phyloP scores from a whole-genome alignment of 2,888 invertebrate genomes.

The Zhuqinia jingwanae region DNA sequence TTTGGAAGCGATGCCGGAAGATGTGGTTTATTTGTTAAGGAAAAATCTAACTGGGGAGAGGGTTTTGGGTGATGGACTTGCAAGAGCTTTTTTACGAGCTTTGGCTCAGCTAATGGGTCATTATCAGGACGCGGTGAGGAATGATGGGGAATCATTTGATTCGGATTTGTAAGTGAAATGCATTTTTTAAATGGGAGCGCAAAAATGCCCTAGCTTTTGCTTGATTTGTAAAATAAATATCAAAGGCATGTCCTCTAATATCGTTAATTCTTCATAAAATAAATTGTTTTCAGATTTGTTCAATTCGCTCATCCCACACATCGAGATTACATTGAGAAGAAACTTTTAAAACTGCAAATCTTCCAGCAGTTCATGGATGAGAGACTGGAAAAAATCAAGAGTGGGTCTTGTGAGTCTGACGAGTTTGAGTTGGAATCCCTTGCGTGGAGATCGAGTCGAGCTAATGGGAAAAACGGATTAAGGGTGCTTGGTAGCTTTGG shows the following conservation, averaged over 20 bases:
- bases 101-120: conserved; percentile 97
- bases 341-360: conserved; percentile 96
- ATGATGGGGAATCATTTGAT: conserved; percentile 76
- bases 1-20: conserved; percentile 92
- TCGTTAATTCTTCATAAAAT: too few relatives aligned
- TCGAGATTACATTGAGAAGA: conserved; percentile 90
- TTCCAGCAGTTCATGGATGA: conserved; percentile 98
- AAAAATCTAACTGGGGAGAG: conserved; percentile 76
- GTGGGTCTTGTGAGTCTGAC: conserved; percentile 95
- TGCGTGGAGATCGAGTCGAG: conserved; percentile 78
- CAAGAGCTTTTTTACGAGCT: conserved; percentile 94
- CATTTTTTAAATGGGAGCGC: too few relatives aligned
- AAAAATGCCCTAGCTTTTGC: too few relatives aligned
- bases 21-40: conserved; percentile 86
- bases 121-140: conserved; percentile 93
- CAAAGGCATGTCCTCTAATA: too few relatives aligned
- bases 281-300: conserved; percentile 90
- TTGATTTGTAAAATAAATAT: too few relatives aligned
- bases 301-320: conserved; percentile 91
- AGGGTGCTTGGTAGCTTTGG: conserved; percentile 75
- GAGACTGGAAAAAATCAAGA: conserved; percentile 93
- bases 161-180: conserved; percentile 77
- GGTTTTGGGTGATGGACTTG: conserved; percentile 91
- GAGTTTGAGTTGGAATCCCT: conserved; percentile 96
- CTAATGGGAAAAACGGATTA: conserved; percentile 76